Conservation (phyloP, 2,797 vertebrate species). For the Pantherophis vulpinus region DNA sequence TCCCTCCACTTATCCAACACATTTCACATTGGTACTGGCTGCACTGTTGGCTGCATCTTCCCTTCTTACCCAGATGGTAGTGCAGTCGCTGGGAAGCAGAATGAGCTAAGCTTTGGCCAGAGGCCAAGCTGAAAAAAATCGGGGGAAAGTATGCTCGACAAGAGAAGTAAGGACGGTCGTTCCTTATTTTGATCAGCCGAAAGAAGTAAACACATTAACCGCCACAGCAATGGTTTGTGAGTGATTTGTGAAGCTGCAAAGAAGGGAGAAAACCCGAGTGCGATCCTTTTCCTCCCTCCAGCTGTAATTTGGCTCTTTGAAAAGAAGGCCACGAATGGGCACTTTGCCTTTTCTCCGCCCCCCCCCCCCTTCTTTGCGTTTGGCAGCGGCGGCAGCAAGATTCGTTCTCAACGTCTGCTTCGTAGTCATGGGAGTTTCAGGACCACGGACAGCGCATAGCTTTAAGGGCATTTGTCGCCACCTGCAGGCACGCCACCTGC, state of each 20-base stretch:
- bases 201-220: not conserved
- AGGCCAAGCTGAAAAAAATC: not conserved
- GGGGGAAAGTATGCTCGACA: not conserved
- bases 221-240: not conserved
- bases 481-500: slow-evolving; percentile 68
- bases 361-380: not conserved
- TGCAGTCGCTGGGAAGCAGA: not conserved
- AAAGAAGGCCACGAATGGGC: not conserved
- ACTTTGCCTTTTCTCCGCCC: too few relatives aligned
- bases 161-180: not conserved
- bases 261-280: not conserved
- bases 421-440: slow-evolving; percentile 32
- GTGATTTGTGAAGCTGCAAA: not conserved
- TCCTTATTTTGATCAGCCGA: not conserved
- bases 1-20: not conserved
- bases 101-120: not conserved
- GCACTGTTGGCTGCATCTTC: not conserved
- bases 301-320: not conserved
- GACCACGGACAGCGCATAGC: slow-evolving; percentile 60
- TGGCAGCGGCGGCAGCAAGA: fast-evolving
- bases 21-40: not conserved
- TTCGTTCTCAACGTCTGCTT: fast-evolving
- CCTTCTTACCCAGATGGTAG: not conserved
- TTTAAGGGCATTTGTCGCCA: slow-evolving; percentile 65
- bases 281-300: fast-evolving